phyloP scores from a whole-genome alignment of 2,113 vertebrate genomes.

The Hemichromis elongatus region DNA sequence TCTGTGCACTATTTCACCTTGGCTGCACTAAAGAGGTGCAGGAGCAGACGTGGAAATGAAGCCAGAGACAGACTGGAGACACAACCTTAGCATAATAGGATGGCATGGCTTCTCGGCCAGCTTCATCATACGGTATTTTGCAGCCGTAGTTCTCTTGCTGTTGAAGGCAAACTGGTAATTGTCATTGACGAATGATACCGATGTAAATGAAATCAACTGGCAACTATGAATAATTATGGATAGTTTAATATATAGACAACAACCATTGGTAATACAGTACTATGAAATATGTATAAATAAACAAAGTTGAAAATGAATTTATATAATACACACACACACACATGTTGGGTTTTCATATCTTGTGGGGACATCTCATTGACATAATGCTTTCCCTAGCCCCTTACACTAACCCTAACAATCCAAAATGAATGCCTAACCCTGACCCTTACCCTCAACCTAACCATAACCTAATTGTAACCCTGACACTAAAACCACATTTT shows the following conservation, averaged over 20 bases:
- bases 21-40: slow-evolving; percentile 27
- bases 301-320: too few species aligned
- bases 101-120: background rate
- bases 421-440: too few species aligned
- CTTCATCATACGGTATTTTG: background rate
- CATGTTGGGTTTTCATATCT: too few species aligned
- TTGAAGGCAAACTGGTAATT: background rate
- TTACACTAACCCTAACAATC: too few species aligned
- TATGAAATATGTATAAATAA: too few species aligned
- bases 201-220: background rate
- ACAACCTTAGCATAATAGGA: slow-evolving; percentile 3
- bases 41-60: background rate
- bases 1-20: slow-evolving; percentile 32
- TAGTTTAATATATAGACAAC: background rate
- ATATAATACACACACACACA: background rate
- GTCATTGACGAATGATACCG: background rate
- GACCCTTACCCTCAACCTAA: too few species aligned
- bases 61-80: background rate
- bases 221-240: background rate
- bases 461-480: too few species aligned
- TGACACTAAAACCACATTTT: too few species aligned
- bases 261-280: background rate
- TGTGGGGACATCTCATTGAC: too few species aligned
- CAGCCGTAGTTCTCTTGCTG: background rate
- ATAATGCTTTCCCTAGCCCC: too few species aligned